A percentile compares a stretch with the other conserved stretches of the same genome.
Conservation (phyloP, 2,888 invertebrate species). For the Brachypalpus laphriformis region DNA sequence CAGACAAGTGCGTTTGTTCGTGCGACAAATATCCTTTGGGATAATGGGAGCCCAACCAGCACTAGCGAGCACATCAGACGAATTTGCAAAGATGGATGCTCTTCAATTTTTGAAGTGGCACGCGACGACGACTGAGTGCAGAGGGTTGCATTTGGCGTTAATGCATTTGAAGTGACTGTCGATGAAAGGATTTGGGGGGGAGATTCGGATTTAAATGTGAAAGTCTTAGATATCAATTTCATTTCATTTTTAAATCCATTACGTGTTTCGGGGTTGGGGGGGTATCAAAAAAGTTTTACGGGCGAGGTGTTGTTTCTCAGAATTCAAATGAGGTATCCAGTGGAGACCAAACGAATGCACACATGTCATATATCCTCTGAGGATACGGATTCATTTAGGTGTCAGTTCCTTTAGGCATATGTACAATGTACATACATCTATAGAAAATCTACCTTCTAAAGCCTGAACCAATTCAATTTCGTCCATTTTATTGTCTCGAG, state of each 20-base stretch:
- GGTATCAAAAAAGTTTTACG: neutral
- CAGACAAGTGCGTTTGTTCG: slow-evolving; percentile 72
- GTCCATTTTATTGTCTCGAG: no score
- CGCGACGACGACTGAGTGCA: slow-evolving; percentile 32
- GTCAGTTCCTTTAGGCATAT: no score
- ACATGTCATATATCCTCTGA: no score
- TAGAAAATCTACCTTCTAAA: no score
- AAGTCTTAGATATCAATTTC: slow-evolving; percentile 18
- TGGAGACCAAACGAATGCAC: no score
- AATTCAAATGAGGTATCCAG: neutral
- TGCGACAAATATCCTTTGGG: slow-evolving; percentile 68
- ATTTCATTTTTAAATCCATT: neutral
- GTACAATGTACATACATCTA: no score
- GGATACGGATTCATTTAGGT: no score
- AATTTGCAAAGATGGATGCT: slow-evolving; percentile 35
- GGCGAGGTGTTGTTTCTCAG: no score
- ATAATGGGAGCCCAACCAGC: slow-evolving; percentile 25
- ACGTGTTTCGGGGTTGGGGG: neutral
- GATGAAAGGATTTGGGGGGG: slow-evolving; percentile 18
- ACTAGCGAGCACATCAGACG: slow-evolving; percentile 17
- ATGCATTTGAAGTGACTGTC: slow-evolving; percentile 56
- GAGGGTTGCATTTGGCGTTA: slow-evolving; percentile 55
- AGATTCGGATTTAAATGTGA: slow-evolving; percentile 1
- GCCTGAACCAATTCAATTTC: no score
- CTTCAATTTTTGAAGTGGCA: slow-evolving; percentile 64